These are phyloP conservation scores for Ramphastos sulfuratus DNA, from an alignment of 2,113 vertebrate species.

Conservation along the genomic window DNA sequence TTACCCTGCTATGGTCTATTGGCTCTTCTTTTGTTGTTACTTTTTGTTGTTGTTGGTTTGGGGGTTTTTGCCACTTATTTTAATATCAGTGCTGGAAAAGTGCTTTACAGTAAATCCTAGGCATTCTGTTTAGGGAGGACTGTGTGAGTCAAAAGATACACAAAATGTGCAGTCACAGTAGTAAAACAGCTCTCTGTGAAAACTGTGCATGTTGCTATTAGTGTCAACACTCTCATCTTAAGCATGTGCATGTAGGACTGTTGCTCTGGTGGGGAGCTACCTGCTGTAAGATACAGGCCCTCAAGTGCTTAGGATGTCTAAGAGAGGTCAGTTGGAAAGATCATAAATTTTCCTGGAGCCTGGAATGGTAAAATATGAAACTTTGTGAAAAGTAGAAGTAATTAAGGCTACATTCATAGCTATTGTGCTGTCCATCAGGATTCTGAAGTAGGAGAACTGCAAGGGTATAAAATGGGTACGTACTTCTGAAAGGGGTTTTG, in stretches of 20 bases:
- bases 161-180: not conserved
- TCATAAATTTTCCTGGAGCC: not conserved
- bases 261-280: not conserved
- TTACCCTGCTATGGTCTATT: not conserved
- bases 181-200: not conserved
- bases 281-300: not conserved
- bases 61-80: not conserved
- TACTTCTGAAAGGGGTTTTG: not conserved
- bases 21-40: not conserved
- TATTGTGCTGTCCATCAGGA: not conserved
- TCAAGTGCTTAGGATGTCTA: not conserved
- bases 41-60: not conserved
- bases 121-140: not conserved
- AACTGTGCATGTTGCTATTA: accelerated
- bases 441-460: not conserved
- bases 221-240: not conserved
- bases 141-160: not conserved
- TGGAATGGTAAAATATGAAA: not conserved
- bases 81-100: not conserved
- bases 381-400: not conserved
- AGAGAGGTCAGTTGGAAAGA: not conserved
- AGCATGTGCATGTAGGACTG: not conserved
- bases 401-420: not conserved
- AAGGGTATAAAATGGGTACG: not conserved
- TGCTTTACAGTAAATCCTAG: not conserved